Base-by-base conservation (phyloP, 2,888 invertebrate species). In the Prosopocoilus inquinatus region DNA sequence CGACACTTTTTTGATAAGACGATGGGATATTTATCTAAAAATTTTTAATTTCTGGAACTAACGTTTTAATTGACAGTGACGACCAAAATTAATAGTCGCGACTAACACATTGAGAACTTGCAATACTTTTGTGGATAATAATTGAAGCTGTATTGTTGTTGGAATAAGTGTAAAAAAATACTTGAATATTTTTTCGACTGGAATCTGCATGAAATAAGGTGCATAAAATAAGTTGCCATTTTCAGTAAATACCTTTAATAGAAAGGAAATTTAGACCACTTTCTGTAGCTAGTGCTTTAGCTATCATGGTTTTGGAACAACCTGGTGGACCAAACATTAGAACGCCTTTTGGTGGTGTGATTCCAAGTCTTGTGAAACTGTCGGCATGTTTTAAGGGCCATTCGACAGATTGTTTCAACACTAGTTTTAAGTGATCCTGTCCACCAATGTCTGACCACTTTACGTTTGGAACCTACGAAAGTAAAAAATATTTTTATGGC, bases 301-400 rank as follows among this genome's bases (percentile, higher is more conserved):
- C 98, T 66, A 98, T 91, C 92, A 98, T 93, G 0, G 99, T 99
- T 80, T 99, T 98, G 0, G 96, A 96, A 75, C 97, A 98, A 1
- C 98, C 98, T 0, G 98, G 98, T 0, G 98, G 98, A 0, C 98
- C 98, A 74, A 91, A 99, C 83, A 99, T 87, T 2, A 99, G 80
- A 1, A 98, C 85, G 0, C 97, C 96, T 57, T 87, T 85, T 0
- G 96, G 95, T 1, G 96, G 92, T 39, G 83, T 83, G 15, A 96
- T 88, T 1, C 94, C 94, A 59, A 96, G 78, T 16, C 90, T 81
- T 43, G 76, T 67, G 68, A 96, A 95, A 58, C 88, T 87, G 57
- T 93, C 91, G 0, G 92, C 87, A 75, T 96, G 86, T 67, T 87
- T 88, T 16, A 96, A 72, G 0, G 98, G 96, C 96, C 96, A 96